Percentiles rank a stretch among this genome's conserved stretches.
Conservation (phyloP, 2,797 vertebrate genomes). For the Lophotriccus pileatus region DNA sequence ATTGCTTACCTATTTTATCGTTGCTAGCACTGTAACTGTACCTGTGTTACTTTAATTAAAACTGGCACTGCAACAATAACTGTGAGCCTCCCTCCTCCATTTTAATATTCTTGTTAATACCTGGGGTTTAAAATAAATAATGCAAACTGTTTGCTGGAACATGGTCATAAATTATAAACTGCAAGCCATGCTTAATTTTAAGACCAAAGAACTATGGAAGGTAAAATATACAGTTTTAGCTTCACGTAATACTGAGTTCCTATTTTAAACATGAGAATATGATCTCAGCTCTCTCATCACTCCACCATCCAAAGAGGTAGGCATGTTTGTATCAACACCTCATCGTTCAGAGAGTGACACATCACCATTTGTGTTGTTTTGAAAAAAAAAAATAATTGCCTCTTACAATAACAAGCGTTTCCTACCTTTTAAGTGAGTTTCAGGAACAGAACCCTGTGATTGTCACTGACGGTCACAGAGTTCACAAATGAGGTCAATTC, state of each 20-base stretch:
- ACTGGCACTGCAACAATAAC: background rate
- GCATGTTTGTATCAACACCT: background rate
- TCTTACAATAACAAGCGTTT: background rate
- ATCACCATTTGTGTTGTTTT: background rate
- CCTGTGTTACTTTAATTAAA: background rate
- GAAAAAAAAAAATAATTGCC: background rate
- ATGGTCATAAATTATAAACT: background rate
- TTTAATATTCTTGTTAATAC: background rate
- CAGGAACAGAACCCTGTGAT: background rate
- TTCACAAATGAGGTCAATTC: conserved; percentile 2
- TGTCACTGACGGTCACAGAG: background rate
- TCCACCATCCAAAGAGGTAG: background rate
- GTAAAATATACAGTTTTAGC: background rate
- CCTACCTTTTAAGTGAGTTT: background rate
- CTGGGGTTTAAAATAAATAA: background rate
- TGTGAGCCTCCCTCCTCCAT: background rate
- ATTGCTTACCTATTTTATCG: background rate
- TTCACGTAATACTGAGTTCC: background rate
- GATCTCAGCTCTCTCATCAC: background rate
- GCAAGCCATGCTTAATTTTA: background rate
- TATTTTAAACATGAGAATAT: background rate
- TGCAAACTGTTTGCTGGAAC: background rate
- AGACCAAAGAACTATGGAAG: background rate
- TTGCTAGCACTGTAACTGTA: background rate
- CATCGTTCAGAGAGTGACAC: background rate